Conservation (phyloP, 2,113 vertebrate species). For the Procapra przewalskii region DNA sequence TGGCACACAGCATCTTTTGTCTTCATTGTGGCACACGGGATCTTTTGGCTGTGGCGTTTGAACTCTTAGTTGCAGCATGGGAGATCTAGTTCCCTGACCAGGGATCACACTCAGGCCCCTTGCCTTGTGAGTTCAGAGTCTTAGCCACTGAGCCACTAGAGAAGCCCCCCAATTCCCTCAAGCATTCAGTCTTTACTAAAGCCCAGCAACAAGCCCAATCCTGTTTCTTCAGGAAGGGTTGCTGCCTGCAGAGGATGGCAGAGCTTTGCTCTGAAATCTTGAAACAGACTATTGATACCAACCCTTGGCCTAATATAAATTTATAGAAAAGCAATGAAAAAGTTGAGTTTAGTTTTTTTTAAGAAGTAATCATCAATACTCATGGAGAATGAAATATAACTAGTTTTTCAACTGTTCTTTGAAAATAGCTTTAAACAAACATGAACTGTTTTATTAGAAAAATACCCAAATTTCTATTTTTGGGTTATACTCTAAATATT, state of each 20-base stretch:
- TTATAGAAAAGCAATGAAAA: background rate
- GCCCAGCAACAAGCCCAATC: background rate
- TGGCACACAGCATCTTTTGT: background rate
- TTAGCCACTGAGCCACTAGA: background rate
- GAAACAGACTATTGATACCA: background rate
- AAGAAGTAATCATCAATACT: background rate
- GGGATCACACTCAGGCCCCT: background rate
- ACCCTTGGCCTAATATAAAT: background rate
- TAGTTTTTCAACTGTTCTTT: conserved; percentile 22
- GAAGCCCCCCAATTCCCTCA: background rate
- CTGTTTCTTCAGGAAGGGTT: background rate
- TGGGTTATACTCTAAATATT: background rate
- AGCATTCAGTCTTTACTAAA: background rate
- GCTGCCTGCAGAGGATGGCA: background rate
- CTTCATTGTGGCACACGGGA: background rate
- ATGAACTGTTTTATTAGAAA: background rate
- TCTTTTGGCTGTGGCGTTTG: background rate
- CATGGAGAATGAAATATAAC: background rate
- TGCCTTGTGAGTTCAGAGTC: background rate
- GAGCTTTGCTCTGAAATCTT: background rate
- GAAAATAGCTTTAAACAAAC: conserved; percentile 7
- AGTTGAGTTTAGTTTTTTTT: background rate
- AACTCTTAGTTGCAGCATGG: background rate
- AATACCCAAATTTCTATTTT: background rate
- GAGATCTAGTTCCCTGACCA: background rate